Percentiles rank a stretch among this genome's conserved stretches.
These are phyloP conservation scores for Mythimna ferrago DNA, from an alignment of 2,888 invertebrate genomes.

Conservation along the genomic window DNA sequence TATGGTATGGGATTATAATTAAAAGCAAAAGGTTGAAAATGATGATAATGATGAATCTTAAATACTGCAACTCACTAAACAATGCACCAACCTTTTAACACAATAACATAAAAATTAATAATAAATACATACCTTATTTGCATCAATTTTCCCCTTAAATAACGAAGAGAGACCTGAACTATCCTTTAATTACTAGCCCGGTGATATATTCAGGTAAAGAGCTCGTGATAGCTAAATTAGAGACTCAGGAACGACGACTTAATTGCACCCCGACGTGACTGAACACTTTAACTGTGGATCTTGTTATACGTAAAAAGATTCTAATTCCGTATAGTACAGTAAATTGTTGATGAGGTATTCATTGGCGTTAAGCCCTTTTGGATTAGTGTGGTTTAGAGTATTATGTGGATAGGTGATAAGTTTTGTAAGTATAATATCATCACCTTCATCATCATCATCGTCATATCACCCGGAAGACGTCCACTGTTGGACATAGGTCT, in stretches of 20 bases:
- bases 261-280: conserved; percentile 79
- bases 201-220: conserved; percentile 82
- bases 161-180: conserved; percentile 54
- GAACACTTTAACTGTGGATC: conserved; percentile 68
- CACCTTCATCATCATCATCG: too few relatives aligned
- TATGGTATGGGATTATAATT: neutral
- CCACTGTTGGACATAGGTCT: too few relatives aligned
- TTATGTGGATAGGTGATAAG: neutral
- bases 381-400: neutral
- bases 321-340: conserved; percentile 54
- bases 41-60: too few relatives aligned
- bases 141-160: conserved; percentile 24
- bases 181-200: conserved; percentile 76
- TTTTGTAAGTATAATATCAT: neutral
- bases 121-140: neutral
- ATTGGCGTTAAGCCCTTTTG: conserved; percentile 1
- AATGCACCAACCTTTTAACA: neutral
- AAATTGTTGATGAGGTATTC: conserved; percentile 50
- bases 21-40: too few relatives aligned
- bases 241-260: conserved; percentile 77
- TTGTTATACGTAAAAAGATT: conserved; percentile 65
- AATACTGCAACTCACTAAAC: neutral
- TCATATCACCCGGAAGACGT: too few relatives aligned
- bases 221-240: conserved; percentile 83
- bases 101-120: conserved; percentile 5